Conservation (phyloP, 2,797 vertebrate species). For the Myiotriccus ornatus region DNA sequence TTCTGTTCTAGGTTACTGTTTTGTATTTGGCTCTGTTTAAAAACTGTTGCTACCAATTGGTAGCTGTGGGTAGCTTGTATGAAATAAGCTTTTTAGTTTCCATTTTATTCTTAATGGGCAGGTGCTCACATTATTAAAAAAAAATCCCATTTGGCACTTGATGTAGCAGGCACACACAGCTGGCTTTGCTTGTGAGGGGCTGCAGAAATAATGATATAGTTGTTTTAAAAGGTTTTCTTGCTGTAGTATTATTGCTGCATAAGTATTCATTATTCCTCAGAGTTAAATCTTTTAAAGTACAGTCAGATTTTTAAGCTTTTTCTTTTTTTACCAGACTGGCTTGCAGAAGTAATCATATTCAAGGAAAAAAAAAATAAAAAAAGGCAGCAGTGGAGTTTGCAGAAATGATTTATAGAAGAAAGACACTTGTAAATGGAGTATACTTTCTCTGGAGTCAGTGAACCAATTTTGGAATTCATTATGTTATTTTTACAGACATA, state of each 20-base stretch:
- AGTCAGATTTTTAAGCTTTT: neutral
- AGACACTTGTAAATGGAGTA: neutral
- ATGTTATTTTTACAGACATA: neutral
- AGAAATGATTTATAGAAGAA: neutral
- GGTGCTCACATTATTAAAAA: conserved; percentile 47
- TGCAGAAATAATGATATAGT: neutral
- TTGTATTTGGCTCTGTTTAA: conserved; percentile 8
- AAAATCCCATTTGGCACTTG: neutral
- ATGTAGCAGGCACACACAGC: conserved; percentile 6
- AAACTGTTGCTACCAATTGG: neutral
- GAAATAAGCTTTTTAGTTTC: conserved; percentile 5
- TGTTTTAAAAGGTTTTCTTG: conserved; percentile 30
- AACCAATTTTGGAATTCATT: neutral
- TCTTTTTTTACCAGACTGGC: neutral
- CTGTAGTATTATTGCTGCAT: neutral
- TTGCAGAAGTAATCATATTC: neutral
- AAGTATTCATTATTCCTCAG: conserved; percentile 19
- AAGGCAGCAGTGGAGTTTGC: neutral
- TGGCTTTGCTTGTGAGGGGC: conserved; percentile 28
- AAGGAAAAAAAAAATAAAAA: neutral
- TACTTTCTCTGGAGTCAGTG: neutral
- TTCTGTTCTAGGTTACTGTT: conserved; percentile 11
- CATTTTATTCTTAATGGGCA: conserved; percentile 46
- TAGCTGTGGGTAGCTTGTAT: neutral
- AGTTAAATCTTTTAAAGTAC: neutral